Evolutionary conservation across 2,888 invertebrate species (phyloP), one percentile per base, ranked within the genome.

Genomic region (Tenthredo livida): DNA sequence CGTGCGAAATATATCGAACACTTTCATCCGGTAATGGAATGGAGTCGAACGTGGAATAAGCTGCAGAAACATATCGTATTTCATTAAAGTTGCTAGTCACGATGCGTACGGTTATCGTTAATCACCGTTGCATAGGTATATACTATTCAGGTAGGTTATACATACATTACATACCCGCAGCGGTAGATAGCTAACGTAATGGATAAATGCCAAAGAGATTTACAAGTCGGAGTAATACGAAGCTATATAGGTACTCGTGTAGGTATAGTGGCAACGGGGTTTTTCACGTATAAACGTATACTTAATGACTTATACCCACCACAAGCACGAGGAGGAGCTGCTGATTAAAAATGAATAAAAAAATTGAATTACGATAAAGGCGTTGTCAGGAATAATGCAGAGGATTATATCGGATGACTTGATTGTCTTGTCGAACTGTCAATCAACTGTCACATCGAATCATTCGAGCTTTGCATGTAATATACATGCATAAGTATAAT

Each of bases 341-440:
- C 37, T 37, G 40, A 50, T 78, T 78, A n/a, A 54, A 54, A 78
- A 54, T 78, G 37, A 58, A n/a, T n/a, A n/a, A 54, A 7, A 10
- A 54, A 58, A 15, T 21, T 29, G 1, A 25, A 3, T n/a, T 3
- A 7, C 9, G 33, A 9, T 21, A n/a, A 61, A 21, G n/a, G 40
- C 61, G 61, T 61, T 80, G 80, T 61, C 50, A 61, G 37, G 61
- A 61, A 37, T 25, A 65, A 67, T 47, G 61, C 80, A 3, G 43
- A 43, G 47, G 67, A 47, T 25, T 25, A 29, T 58, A 77, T 29
- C 72, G 83, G 87, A 87, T 86, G 85, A 86, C 54, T 80, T 43
- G 87, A 88, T 88, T 88, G 87, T 88, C 87, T 88, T 87, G 87
- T 88, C 88, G 77, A 84, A 84, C 86, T 87, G 88, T 88, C 88